Conservation (phyloP, 2,888 invertebrate genomes). For the Crossocerus cetratus region DNA sequence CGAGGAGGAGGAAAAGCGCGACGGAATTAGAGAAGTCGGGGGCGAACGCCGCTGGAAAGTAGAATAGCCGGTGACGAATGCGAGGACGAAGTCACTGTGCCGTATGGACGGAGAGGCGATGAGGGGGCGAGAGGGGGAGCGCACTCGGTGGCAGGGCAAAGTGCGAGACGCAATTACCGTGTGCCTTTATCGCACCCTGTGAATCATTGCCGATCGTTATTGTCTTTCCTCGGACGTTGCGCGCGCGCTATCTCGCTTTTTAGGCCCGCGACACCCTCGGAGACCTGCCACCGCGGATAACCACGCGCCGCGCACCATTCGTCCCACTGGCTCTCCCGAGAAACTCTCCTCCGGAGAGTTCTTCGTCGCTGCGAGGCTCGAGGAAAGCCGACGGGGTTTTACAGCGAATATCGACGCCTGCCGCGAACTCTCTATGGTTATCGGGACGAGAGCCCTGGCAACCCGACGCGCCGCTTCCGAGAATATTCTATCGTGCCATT, state of each 20-base stretch:
- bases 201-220: conserved; percentile 71
- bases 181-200: conserved; percentile 69
- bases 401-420: too few species aligned
- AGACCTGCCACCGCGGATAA: conserved; percentile 21
- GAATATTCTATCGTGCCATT: conserved; percentile 18
- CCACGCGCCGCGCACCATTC: too few species aligned
- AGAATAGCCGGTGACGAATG: not conserved
- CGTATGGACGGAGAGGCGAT: conserved; percentile 21
- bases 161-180: conserved; percentile 74
- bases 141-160: conserved; percentile 62
- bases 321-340: too few species aligned
- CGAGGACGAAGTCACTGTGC: not conserved
- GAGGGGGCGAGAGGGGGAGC: conserved; percentile 59
- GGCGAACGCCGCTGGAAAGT: not conserved
- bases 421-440: conserved; percentile 8
- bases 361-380: too few species aligned
- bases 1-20: not conserved
- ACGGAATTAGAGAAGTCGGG: too few species aligned
- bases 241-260: conserved; percentile 52
- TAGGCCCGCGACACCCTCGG: too few species aligned
- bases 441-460: not conserved
- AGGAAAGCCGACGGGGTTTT: too few species aligned
- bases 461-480: conserved; percentile 9
- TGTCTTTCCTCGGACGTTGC: conserved; percentile 61
- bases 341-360: too few species aligned